Evolutionary conservation across 2,888 invertebrate genomes (phyloP).

Genomic region (Cantharis rufa): DNA sequence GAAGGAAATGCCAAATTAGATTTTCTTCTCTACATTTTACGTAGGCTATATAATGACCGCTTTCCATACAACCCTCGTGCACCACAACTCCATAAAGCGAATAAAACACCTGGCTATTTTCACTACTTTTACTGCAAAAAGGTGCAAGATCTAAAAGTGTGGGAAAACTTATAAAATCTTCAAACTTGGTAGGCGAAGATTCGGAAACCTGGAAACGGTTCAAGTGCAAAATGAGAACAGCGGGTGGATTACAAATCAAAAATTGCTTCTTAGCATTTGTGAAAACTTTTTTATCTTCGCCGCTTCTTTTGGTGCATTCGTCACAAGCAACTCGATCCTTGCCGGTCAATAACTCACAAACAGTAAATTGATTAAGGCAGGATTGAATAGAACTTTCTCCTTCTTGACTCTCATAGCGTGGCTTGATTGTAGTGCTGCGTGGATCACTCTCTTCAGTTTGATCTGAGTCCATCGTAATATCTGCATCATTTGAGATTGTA

Average conservation of each 20-base stretch:
- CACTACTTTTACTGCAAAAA: slow-evolving; percentile 74
- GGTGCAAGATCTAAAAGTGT: slow-evolving; percentile 85
- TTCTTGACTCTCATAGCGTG: slow-evolving; percentile 73
- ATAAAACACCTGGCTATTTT: slow-evolving; percentile 69
- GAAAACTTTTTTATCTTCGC: slow-evolving; percentile 74
- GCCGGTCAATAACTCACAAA: slow-evolving; percentile 88
- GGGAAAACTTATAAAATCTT: slow-evolving; percentile 86
- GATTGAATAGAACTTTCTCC: slow-evolving; percentile 85
- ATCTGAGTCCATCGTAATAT: slow-evolving; percentile 57
- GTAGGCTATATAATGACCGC: slow-evolving; percentile 92
- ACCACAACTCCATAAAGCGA: slow-evolving; percentile 94
- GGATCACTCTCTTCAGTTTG: slow-evolving; percentile 46
- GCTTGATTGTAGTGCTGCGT: slow-evolving; percentile 55
- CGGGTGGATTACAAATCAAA: slow-evolving; percentile 88
- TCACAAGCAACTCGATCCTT: slow-evolving; percentile 94
- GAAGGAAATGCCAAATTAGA: slow-evolving; percentile 74
- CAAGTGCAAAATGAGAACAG: slow-evolving; percentile 91
- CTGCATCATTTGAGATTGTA: slow-evolving; percentile 54
- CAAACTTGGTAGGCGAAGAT: slow-evolving; percentile 76
- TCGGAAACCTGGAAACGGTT: slow-evolving; percentile 78
- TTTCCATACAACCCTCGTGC: slow-evolving; percentile 88
- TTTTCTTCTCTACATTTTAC: slow-evolving; percentile 84
- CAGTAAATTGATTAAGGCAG: slow-evolving; percentile 91
- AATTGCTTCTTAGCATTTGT: slow-evolving; percentile 84
- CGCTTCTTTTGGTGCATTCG: slow-evolving; percentile 78